phyloP scores from a whole-genome alignment of 2,888 invertebrate genomes.

The Furcula furcula region DNA sequence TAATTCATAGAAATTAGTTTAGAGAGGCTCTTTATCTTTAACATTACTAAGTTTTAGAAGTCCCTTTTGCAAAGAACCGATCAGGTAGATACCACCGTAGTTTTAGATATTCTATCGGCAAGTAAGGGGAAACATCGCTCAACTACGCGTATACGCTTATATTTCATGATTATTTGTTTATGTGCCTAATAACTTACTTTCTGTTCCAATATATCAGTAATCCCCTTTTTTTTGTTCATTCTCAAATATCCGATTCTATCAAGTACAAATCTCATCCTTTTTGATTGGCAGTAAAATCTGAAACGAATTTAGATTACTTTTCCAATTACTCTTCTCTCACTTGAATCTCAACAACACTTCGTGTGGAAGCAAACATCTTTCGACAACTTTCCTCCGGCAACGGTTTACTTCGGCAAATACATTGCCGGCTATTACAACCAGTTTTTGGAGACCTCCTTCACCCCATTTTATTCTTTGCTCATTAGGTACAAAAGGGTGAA shows the following conservation, averaged over 20 bases:
- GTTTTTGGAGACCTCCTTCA: conserved; percentile 31
- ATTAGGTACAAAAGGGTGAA: conserved; percentile 14
- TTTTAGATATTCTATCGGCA: too few relatives aligned
- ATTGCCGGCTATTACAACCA: conserved; percentile 38
- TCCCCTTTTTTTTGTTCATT: too few relatives aligned
- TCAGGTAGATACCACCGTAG: too few relatives aligned
- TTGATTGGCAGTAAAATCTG: conserved; percentile 37
- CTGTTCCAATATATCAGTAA: too few relatives aligned
- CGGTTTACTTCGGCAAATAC: conserved; percentile 58
- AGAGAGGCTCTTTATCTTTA: too few relatives aligned
- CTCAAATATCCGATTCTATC: conserved; percentile 18
- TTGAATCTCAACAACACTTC: conserved; percentile 42
- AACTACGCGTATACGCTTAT: too few relatives aligned
- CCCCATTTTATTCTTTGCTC: conserved; percentile 12
- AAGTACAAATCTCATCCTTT: conserved; percentile 13
- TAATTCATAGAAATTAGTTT: too few relatives aligned
- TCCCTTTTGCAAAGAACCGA: too few relatives aligned
- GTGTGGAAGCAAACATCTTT: conserved; percentile 55
- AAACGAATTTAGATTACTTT: conserved; percentile 53
- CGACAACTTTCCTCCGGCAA: conserved; percentile 50
- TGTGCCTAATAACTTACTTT: too few relatives aligned
- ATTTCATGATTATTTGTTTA: too few relatives aligned
- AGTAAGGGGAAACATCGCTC: too few relatives aligned
- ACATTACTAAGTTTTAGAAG: too few relatives aligned
- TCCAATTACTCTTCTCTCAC: conserved; percentile 48